A percentile compares a stretch with the other conserved stretches of the same genome.
Conservation (phyloP, 1,140 invertebrate genomes). For the Macrocentrus cingulum region DNA sequence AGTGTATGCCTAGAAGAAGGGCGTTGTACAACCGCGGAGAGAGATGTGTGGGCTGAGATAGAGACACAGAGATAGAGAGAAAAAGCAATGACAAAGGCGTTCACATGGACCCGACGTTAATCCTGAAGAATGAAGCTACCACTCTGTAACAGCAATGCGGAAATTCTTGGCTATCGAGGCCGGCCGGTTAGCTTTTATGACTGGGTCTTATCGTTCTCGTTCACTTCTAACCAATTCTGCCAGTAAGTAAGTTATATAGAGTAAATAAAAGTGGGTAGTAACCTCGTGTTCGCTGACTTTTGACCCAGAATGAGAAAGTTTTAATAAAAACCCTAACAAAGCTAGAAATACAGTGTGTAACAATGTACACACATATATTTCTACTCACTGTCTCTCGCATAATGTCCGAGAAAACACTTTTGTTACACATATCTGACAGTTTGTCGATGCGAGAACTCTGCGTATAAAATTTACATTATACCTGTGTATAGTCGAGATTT, state of each 20-base stretch:
- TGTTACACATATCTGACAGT: not conserved
- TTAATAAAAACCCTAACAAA: not conserved
- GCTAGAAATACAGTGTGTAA: not conserved
- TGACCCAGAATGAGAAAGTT: constrained; percentile 4
- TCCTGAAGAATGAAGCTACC: constrained; percentile 10
- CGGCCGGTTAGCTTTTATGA: not conserved
- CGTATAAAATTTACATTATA: not conserved
- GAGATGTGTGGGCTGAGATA: constrained; percentile 5
- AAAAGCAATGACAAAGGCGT: constrained; percentile 9
- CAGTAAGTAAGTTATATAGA: no score
- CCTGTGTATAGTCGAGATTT: no score
- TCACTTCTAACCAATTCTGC: constrained; percentile 7
- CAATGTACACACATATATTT: no score
- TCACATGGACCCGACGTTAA: constrained; percentile 3
- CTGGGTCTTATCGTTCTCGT: not conserved
- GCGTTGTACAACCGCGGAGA: not conserved
- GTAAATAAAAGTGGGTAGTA: not conserved
- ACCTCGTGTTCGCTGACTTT: constrained; percentile 4
- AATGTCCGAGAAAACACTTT: not conserved
- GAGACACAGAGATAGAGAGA: no score
- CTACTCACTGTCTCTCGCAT: not conserved
- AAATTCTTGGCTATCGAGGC: not conserved
- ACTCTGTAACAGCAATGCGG: not conserved
- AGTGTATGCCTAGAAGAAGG: no score
- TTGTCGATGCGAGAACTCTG: not conserved